phyloP scores from a whole-genome alignment of 35 echinoderm and acorn worm species.

The Heliocidaris tuberculata region DNA sequence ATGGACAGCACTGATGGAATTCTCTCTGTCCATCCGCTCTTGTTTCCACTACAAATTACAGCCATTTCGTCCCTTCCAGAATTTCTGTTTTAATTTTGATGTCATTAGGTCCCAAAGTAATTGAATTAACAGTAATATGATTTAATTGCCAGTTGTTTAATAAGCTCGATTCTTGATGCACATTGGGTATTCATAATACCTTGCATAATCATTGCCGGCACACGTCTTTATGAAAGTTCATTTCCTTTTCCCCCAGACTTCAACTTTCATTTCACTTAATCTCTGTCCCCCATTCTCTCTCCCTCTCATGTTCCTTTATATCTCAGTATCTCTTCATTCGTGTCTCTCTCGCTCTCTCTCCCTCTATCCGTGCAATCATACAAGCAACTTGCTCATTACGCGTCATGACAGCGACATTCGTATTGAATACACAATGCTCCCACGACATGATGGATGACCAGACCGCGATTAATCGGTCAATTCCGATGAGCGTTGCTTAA shows the following conservation, averaged over 20 bases:
- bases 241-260: constrained; percentile 23
- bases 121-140: constrained; percentile 54
- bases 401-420: constrained; percentile 15
- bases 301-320: neutral
- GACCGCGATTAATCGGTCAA: constrained; percentile 37
- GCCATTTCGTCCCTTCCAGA: constrained; percentile 26
- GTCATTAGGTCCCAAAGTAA: constrained; percentile 35
- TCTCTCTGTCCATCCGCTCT: neutral
- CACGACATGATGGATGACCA: constrained; percentile 36
- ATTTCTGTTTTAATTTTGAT: neutral
- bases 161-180: neutral
- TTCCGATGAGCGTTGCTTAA: constrained; percentile 49
- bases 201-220: constrained; percentile 40
- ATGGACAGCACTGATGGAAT: neutral
- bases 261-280: neutral
- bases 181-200: constrained; percentile 24
- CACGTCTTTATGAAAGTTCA: constrained; percentile 46
- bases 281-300: neutral
- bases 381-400: neutral
- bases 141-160: constrained; percentile 47
- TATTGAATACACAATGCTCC: constrained; percentile 48
- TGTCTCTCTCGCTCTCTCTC: neutral
- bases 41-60: neutral
- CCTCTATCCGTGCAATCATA: neutral
- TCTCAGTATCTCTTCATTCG: constrained; percentile 2